Conservation (phyloP, 2,113 vertebrate genomes). For the Rhombomys opimus region DNA sequence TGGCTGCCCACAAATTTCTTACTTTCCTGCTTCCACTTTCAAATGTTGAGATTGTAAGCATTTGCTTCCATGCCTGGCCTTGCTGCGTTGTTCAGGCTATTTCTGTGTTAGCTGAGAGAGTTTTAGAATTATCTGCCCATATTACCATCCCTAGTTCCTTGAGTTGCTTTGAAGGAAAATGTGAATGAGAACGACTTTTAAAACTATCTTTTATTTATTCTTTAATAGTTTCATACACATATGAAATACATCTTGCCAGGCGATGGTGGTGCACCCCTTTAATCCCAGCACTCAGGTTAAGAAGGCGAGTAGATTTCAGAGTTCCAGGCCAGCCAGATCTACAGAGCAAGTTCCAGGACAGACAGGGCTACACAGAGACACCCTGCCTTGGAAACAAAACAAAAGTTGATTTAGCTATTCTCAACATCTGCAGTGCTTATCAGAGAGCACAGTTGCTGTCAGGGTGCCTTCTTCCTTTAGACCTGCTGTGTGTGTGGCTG, state of each 20-base stretch:
- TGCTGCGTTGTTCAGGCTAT: neutral
- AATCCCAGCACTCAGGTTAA: neutral
- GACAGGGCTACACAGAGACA: neutral
- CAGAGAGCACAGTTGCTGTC: constrained; percentile 23
- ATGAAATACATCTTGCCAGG: neutral
- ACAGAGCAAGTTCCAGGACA: neutral
- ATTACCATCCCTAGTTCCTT: neutral
- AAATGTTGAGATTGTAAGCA: neutral
- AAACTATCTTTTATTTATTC: neutral
- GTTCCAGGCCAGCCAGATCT: neutral
- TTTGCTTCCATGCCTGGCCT: neutral
- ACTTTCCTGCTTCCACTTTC: too few relatives aligned
- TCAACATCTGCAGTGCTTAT: neutral
- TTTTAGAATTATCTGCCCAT: neutral
- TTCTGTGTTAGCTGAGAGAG: neutral
- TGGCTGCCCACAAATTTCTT: neutral
- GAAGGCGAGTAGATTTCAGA: neutral
- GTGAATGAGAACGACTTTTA: constrained; percentile 6
- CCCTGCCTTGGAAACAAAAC: too few relatives aligned
- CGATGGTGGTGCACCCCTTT: neutral
- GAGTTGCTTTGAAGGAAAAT: constrained; percentile 59
- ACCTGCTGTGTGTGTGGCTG: constrained; percentile 52
- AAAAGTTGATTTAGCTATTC: neutral
- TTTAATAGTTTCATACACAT: neutral
- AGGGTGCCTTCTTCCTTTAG: constrained; percentile 24